Base-by-base conservation (phyloP, 2,797 vertebrate genomes). In the Oreochromis grahami region DNA sequence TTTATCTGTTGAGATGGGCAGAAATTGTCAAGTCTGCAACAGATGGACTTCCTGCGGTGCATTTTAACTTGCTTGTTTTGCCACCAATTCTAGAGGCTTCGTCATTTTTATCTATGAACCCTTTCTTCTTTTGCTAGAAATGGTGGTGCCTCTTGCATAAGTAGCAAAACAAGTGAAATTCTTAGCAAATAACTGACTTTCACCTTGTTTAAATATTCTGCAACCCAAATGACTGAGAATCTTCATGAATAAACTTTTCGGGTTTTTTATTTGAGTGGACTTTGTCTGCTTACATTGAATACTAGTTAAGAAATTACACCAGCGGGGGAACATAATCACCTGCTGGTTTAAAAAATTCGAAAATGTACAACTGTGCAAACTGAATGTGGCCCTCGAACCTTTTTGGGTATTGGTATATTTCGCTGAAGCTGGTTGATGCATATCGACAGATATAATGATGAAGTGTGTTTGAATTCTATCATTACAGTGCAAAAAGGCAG, bases 381-480 rank as follows among this genome's bases (percentile, higher is more conserved):
- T 65, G 50, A 26, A 72, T 12, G 45, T 17, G 53, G 19, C 58
- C 43, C 11, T 74, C 21, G 9, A 86, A 53, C 48, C 19, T 17
- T 60, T 86, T 86, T n/a, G 8, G 19, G 32, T 48, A 17, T 85
- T 55, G 19, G 81, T 32, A 85, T 52, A 81, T 72, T 85, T 63
- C n/a, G 51, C 34, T 74, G 19, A 88, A 80, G 65, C 77, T 87
- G 76, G 81, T 84, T 70, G 82, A 88, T 53, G 58, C 81, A 70
- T 80, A 81, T 92, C 19, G 3, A 78, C 7, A 41, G 74, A 81
- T 78, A 55, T 55, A 74, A 77, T 56, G 58, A 87, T 55, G 52
- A 63, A 80, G 48, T 86, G 77, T 80, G 68, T 90, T 89, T 63
- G 5, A 80, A 72, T 88, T 83, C 10, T 88, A 17, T 88, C 72